Evolutionary conservation across 2,888 invertebrate species (phyloP), one percentile per base, ranked within the genome.

Genomic region (Falcaria lacertinaria): DNA sequence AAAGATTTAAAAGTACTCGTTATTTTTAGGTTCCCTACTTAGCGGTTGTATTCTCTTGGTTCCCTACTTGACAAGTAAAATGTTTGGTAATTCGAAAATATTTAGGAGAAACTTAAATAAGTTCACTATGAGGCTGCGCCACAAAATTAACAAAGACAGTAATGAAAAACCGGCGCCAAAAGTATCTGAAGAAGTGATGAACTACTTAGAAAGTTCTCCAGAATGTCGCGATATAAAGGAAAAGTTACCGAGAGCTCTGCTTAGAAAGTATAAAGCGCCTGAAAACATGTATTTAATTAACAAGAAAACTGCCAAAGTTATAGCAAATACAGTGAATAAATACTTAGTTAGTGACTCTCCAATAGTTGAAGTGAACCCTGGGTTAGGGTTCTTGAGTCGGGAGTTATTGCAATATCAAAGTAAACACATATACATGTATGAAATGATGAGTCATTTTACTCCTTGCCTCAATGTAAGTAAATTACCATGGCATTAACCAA

Each of bases 331-430:
- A 19, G 69, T 91, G n/a, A 68, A 66, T 47, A 54, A 60, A 8
- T 63, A 80, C 47, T 54, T 90, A 15, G 55, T 56, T 16, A 47
- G 64, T 8, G 58, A 69, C n/a, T 59, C 69, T 11, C 79, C 89
- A 2, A 64, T 93, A 13, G 75, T 93, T n/a, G 95, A 95, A 82
- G 83, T 93, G 0, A 93, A 93, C 78, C 93, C 95, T 0, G 95
- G 95, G 0, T 77, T 92, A 34, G 94, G 95, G 0, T 72, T 92
- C 15, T 71, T 95, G 39, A 92, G 93, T 1, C 71, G 86, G 52
- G 85, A 92, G 54, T 66, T 95, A 25, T 70, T 94, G 3, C 64
- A 89, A 5, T 72, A 69, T 51, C 87, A 86, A 14, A 74, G 91
- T 17, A 79, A 85, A 6, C 71, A 80, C 36, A 76, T 95, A 11